Evolutionary conservation across 2,888 invertebrate genomes (phyloP).

Genomic region (Zhuqinia jingwanae): DNA sequence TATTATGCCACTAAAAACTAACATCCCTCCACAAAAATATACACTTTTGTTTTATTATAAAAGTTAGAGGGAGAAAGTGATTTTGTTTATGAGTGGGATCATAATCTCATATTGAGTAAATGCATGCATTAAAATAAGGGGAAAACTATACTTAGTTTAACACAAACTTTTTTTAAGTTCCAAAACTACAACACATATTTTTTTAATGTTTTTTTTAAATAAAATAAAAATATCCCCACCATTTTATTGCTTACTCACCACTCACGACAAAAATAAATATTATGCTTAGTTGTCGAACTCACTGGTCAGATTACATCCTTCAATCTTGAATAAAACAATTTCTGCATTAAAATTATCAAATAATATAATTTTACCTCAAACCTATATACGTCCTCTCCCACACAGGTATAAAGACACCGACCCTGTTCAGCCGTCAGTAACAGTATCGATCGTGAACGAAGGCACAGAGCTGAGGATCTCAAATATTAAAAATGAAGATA

Average conservation of each 20-base stretch:
- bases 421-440: conserved; percentile 79
- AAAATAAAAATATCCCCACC: too few relatives aligned
- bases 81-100: conserved; percentile 34
- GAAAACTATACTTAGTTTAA: too few relatives aligned
- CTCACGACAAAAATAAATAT: too few relatives aligned
- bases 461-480: conserved; percentile 96
- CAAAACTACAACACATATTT: too few relatives aligned
- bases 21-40: not conserved
- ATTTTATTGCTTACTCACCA: too few relatives aligned
- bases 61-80: conserved; percentile 15
- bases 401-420: conserved; percentile 79
- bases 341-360: not conserved
- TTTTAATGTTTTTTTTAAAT: too few relatives aligned
- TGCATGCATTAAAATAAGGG: not conserved
- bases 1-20: conserved; percentile 18
- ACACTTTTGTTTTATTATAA: not conserved
- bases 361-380: not conserved
- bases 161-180: too few relatives aligned
- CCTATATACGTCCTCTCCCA: conserved; percentile 8
- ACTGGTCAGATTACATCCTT: too few relatives aligned
- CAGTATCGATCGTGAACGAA: conserved; percentile 89
- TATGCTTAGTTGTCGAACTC: too few relatives aligned
- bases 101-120: conserved; percentile 22
- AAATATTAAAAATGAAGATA: conserved; percentile 94
- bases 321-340: not conserved